Evolutionary conservation across 2,888 invertebrate genomes (phyloP).

Genomic region (Lochmaea crataegi): DNA sequence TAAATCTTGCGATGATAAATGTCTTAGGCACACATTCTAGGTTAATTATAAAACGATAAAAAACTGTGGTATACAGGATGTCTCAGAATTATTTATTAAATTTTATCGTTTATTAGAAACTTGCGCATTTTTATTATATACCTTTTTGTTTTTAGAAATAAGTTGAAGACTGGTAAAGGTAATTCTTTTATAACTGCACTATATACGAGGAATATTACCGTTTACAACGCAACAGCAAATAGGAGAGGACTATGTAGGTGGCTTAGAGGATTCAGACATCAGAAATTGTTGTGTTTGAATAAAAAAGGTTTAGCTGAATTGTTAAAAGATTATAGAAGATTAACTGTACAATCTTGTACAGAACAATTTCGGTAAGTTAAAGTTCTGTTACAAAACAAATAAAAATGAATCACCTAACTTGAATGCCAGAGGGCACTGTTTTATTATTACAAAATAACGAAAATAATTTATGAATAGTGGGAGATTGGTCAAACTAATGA

Average conservation of each 20-base stretch:
- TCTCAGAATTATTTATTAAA: too few species aligned
- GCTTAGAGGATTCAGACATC: conserved; percentile 70
- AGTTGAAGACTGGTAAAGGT: conserved; percentile 39
- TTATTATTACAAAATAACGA: too few species aligned
- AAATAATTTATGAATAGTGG: too few species aligned
- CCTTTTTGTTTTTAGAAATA: conserved; percentile 30
- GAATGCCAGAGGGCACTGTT: too few species aligned
- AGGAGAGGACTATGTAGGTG: conserved; percentile 66
- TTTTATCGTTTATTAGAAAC: too few species aligned
- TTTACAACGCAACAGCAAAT: conserved; percentile 43
- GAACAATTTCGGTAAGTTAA: conserved; percentile 70
- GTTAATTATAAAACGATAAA: too few species aligned
- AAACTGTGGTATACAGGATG: too few species aligned
- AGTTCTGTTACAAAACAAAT: not conserved
- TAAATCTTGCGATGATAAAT: too few species aligned
- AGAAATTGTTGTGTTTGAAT: conserved; percentile 73
- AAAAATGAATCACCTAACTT: not conserved
- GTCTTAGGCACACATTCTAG: too few species aligned
- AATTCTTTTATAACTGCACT: conserved; percentile 50
- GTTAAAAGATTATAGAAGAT: conserved; percentile 66
- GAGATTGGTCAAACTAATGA: too few species aligned
- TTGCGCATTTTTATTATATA: too few species aligned
- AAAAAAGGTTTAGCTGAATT: conserved; percentile 69
- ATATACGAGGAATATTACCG: conserved; percentile 46
- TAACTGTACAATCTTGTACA: conserved; percentile 73